Evolutionary conservation across 1,140 invertebrate species (phyloP), one percentile per base, ranked within the genome.

Genomic region (Muscidifurax raptorellus): DNA sequence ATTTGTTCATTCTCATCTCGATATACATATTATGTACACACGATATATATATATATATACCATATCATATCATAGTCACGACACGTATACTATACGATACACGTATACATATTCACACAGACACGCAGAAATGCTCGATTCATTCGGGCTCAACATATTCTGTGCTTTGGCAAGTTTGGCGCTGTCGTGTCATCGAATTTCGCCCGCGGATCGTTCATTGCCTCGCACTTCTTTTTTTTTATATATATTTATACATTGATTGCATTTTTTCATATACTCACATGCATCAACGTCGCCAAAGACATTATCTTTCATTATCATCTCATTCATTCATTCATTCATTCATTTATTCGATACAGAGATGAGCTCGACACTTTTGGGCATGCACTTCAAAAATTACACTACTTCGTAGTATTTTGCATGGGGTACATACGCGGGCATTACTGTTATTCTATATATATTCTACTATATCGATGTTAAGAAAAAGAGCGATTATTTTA

Each of bases 111-210:
- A 69, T 28, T 40, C 1, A 25, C 27, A 82, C 36, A n/a, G n/a
- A 82, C 27, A 84, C n/a, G 36, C 36, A 40, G 22, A 74, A 40
- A 79, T 40, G 22, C 30, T 4, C 52, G 44, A 47, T 25, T 47
- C 79, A 59, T n/a, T n/a, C 25, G 36, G 75, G 78, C 83, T 80
- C 77, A 47, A 88, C 86, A 88, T 89, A 90, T 88, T 89, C 87
- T 92, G 90, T 92, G 92, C 92, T 93, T 93, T 93, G 91, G 92
- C 92, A 91, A 92, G 88, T 93, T 89, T 92, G 90, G 91, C 91
- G 90, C 92, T 92, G 89, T 90, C 89, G 88, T 90, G 86, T 90
- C 90, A 90, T 92, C 88, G 87, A 89, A 90, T 89, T 89, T 91
- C 36, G n/a, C 18, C 15, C 75, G 75, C 25, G n/a, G 22, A 78